Conservation (phyloP, 2,888 invertebrate genomes). For the Eupithecia centaureata region DNA sequence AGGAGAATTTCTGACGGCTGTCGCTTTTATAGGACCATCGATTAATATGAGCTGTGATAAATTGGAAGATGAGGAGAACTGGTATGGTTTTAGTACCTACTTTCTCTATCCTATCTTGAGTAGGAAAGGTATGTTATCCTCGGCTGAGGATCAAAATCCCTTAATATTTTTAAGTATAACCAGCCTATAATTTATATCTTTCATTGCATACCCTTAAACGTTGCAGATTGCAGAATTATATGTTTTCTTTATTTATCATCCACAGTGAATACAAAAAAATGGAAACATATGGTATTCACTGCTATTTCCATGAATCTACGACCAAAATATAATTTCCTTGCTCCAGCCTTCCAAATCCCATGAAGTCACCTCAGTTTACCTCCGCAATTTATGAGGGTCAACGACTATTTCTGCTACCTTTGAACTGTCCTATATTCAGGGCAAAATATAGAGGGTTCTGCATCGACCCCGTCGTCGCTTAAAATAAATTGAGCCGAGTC, state of each 20-base stretch:
- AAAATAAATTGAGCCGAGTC: slow-evolving; percentile 14
- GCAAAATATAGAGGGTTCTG: slow-evolving; percentile 15
- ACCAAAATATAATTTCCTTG: neutral
- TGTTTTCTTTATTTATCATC: too few relatives aligned
- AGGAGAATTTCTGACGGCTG: slow-evolving; percentile 22
- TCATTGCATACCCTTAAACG: too few relatives aligned
- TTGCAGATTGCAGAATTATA: too few relatives aligned
- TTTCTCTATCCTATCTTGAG: neutral
- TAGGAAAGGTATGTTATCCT: neutral
- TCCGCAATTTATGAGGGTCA: slow-evolving; percentile 28
- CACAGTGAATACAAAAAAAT: too few relatives aligned
- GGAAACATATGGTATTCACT: too few relatives aligned
- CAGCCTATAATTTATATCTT: neutral
- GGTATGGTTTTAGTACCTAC: neutral
- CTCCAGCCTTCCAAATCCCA: neutral
- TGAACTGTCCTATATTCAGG: slow-evolving; percentile 16
- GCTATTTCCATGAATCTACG: neutral
- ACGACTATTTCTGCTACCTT: slow-evolving; percentile 18
- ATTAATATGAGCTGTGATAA: slow-evolving; percentile 16
- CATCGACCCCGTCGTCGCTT: slow-evolving; percentile 7
- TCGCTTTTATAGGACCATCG: slow-evolving; percentile 10
- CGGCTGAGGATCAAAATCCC: neutral
- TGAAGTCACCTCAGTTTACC: slow-evolving; percentile 13
- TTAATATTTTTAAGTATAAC: neutral
- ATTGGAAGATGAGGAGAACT: neutral